These are phyloP conservation scores for Poeciliopsis retropinna DNA, from an alignment of 2,113 vertebrate species.

Conservation along the genomic window DNA sequence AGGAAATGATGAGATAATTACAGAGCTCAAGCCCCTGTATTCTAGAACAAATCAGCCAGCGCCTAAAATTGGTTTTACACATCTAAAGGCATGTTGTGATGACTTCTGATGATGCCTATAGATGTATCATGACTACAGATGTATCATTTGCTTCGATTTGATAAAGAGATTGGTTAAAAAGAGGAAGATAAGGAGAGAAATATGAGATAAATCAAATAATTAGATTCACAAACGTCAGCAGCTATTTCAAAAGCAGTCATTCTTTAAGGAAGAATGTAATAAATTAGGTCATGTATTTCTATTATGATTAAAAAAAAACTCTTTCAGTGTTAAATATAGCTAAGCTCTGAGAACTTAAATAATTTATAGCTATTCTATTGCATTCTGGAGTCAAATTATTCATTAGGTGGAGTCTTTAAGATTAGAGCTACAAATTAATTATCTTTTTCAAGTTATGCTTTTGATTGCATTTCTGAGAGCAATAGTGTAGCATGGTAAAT, in stretches of 20 bases:
- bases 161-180: background rate
- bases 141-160: background rate
- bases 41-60: constrained; percentile 37
- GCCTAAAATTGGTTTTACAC: constrained; percentile 18
- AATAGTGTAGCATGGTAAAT: background rate
- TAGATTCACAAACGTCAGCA: background rate
- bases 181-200: background rate
- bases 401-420: background rate
- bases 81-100: constrained; percentile 5
- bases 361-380: background rate
- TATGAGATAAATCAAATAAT: background rate
- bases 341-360: background rate
- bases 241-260: background rate
- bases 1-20: constrained; percentile 44
- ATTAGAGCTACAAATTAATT: background rate
- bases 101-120: background rate
- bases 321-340: background rate
- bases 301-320: background rate
- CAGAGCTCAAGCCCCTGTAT: constrained; percentile 13
- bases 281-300: background rate
- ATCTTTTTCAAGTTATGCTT: background rate
- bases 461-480: background rate
- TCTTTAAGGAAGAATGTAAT: background rate
- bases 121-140: background rate
- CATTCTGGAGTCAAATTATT: background rate